These are phyloP conservation scores for Pangasius djambal DNA, from an alignment of 2,797 vertebrate species.

Conservation along the genomic window DNA sequence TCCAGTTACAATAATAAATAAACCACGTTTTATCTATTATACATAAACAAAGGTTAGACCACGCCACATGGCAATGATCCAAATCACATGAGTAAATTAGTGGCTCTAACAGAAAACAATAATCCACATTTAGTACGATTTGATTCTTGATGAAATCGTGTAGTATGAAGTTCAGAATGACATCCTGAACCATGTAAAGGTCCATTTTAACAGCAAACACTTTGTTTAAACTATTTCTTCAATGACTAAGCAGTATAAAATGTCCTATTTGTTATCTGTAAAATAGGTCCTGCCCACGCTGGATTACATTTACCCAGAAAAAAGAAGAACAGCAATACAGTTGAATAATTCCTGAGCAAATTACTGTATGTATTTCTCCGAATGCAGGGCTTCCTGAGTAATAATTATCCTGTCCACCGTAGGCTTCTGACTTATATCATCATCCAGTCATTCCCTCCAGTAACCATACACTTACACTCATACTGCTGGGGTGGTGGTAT, in stretches of 20 bases:
- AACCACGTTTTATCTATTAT: slow-evolving; percentile 12
- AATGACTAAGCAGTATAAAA: neutral
- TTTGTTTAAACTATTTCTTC: neutral
- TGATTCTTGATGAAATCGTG: neutral
- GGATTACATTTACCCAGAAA: neutral
- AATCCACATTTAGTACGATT: neutral
- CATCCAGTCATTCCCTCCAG: neutral
- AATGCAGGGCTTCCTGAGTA: neutral
- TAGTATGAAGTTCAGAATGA: neutral
- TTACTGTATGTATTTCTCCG: neutral
- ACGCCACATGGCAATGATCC: neutral
- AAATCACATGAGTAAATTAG: neutral
- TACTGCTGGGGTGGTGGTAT: neutral
- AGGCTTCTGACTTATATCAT: neutral
- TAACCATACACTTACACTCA: neutral
- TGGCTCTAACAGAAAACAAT: slow-evolving; percentile 1
- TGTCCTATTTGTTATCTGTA: neutral
- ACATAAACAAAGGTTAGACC: slow-evolving; percentile 32
- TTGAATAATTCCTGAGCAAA: neutral
- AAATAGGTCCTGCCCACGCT: neutral
- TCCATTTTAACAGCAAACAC: neutral
- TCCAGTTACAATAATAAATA: slow-evolving; percentile 38
- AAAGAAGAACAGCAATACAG: neutral
- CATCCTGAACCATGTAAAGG: neutral
- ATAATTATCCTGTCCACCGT: neutral